A percentile compares a stretch with the other conserved stretches of the same genome.
Conservation (phyloP, 2,797 vertebrate genomes). For the Apogon hyalosoma region DNA sequence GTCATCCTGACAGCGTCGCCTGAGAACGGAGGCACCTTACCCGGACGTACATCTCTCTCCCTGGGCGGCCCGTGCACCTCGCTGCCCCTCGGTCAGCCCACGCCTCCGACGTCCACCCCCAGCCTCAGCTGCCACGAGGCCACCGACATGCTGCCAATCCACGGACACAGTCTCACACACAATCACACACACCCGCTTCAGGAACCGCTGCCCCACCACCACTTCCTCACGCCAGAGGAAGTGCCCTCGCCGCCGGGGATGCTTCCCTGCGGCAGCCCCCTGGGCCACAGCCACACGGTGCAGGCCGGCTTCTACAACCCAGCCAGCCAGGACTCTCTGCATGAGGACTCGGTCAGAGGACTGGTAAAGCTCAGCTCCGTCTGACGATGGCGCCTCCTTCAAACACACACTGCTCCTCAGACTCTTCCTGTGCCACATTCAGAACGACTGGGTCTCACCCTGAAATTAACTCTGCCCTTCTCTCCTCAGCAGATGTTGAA, state of each 20-base stretch:
- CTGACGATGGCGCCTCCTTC: slow-evolving; percentile 76
- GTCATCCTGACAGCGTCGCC: slow-evolving; percentile 83
- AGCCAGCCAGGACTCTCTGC: slow-evolving; percentile 95
- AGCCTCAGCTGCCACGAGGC: slow-evolving; percentile 88
- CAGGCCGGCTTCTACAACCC: slow-evolving; percentile 89
- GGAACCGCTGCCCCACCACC: slow-evolving; percentile 84
- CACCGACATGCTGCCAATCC: slow-evolving; percentile 83
- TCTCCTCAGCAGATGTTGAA: slow-evolving; percentile 28
- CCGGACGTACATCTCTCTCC: slow-evolving; percentile 85
- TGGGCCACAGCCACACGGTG: slow-evolving; percentile 90
- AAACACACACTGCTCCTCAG: slow-evolving; percentile 24
- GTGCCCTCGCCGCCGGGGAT: slow-evolving; percentile 92
- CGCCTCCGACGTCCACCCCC: slow-evolving; percentile 92
- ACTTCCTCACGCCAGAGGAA: slow-evolving; percentile 95
- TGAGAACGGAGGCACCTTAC: slow-evolving; percentile 85
- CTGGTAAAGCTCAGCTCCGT: slow-evolving; percentile 98
- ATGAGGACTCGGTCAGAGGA: slow-evolving; percentile 96
- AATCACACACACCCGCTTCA: slow-evolving; percentile 72
- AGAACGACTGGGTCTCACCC: slow-evolving; percentile 19
- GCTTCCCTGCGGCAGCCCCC: slow-evolving; percentile 89
- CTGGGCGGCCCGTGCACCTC: slow-evolving; percentile 88
- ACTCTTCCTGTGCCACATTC: slow-evolving; percentile 51
- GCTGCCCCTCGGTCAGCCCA: slow-evolving; percentile 91
- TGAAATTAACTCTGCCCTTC: not conserved
- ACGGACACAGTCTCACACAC: slow-evolving; percentile 65